Evolutionary conservation across 23 tunicate species (phyloP).

Genomic region (Halocynthia roretzi): DNA sequence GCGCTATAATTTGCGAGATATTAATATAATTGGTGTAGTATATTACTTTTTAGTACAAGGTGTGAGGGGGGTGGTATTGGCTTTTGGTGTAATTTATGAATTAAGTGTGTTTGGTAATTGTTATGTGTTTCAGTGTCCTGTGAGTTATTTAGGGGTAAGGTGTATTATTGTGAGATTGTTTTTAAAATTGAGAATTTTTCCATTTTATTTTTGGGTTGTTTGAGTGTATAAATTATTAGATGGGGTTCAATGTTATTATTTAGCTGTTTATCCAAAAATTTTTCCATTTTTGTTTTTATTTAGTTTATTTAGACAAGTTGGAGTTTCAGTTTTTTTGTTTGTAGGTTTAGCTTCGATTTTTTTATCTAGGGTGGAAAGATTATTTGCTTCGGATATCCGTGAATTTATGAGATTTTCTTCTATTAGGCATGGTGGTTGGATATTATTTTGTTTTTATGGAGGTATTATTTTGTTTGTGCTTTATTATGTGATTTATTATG

Average conservation of each 20-base stretch:
- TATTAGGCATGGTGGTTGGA: background rate
- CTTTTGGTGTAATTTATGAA: too few relatives aligned
- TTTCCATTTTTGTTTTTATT: background rate
- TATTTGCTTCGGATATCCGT: too few relatives aligned
- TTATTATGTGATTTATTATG: background rate
- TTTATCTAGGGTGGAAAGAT: too few relatives aligned
- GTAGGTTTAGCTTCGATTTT: too few relatives aligned
- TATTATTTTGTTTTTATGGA: background rate
- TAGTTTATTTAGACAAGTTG: too few relatives aligned
- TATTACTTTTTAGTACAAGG: too few relatives aligned
- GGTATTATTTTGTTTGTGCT: background rate
- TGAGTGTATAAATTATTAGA: background rate
- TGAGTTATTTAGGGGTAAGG: background rate
- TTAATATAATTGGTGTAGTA: too few relatives aligned
- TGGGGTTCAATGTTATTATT: background rate
- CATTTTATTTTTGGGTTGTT: background rate
- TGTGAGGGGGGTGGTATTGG: too few relatives aligned
- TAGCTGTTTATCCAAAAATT: background rate
- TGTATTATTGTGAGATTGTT: background rate
- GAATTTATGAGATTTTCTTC: too few relatives aligned
- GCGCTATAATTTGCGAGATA: too few relatives aligned
- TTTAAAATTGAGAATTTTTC: background rate
- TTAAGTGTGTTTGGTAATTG: background rate
- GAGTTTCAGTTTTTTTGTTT: too few relatives aligned
- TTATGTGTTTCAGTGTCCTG: background rate